Base-by-base conservation (phyloP, 2,797 vertebrate species). In the Clarias laeviceps region DNA sequence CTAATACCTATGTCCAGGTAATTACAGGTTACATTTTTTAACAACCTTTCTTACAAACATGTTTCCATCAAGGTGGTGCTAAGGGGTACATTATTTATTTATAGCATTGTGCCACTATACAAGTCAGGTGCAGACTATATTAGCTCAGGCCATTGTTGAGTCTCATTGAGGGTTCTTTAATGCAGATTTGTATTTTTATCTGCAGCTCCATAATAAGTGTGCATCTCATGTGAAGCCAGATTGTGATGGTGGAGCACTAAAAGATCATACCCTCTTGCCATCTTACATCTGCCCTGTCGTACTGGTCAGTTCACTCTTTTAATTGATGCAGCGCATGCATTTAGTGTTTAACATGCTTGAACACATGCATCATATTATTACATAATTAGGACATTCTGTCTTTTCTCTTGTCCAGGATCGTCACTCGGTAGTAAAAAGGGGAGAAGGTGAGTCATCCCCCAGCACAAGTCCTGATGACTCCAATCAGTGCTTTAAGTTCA, bases 191-290 rank as follows among this genome's bases (percentile, higher is more conserved):
- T 87, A 27, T 73, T 70, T 32, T 86, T 37, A 85, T 83, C 73
- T 78, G n/a, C 91, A 99, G 98, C 96, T 98, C 88, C 98, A 99
- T 93, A 98, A 98, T 89, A 98, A 97, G 90, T 99, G 98, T 94
- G 96, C 95, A 4, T 96, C 96, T 62, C 93, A 96, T 0, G 89
- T 97, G 89, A 98, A 96, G 87, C 93, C 95, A 0, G 94, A 97
- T 87, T 99, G 98, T 24, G 97, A 99, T 0, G 97, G 98, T 80
- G 98, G 97, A 64, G 92, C 94, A 0, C 90, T 99, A 91, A 95
- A 93, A 92, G 98, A 99, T 92, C 97, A 99, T 92, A 96, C 96
- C 84, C 91, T 99, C 85, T 92, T 98, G 89, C 97, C 98, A 24
- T 97, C 96, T 0, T 96, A 95, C 74, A 98, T 99, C 93, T 98